A percentile compares a stretch with the other conserved stretches of the same genome.
Conservation (phyloP, 1,140 invertebrate genomes). For the Platyscapa corneri region DNA sequence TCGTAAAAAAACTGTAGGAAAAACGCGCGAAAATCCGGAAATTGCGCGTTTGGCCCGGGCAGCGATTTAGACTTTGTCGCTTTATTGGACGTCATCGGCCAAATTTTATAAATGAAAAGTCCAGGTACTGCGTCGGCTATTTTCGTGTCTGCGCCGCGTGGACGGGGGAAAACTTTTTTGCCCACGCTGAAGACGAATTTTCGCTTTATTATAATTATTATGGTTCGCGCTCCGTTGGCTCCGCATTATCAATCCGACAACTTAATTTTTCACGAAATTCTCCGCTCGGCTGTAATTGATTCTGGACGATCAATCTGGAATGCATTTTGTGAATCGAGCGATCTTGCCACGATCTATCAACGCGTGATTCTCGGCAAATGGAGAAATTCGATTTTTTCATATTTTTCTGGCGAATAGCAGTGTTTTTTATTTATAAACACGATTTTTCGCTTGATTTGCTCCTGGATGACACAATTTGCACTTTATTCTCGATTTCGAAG, state of each 20-base stretch:
- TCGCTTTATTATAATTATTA: neutral
- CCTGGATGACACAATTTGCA: too few relatives aligned
- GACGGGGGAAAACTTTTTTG: neutral
- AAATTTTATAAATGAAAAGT: constrained; percentile 54
- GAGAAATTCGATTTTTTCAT: too few relatives aligned
- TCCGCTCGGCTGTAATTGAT: too few relatives aligned
- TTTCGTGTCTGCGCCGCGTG: neutral
- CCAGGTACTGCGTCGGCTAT: neutral
- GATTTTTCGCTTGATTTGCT: too few relatives aligned
- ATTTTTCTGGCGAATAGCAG: too few relatives aligned
- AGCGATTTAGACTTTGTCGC: neutral
- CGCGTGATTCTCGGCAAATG: too few relatives aligned
- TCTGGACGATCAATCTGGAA: too few relatives aligned
- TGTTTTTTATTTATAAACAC: too few relatives aligned
- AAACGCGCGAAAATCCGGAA: neutral
- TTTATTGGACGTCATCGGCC: constrained; percentile 41
- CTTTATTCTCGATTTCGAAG: too few relatives aligned
- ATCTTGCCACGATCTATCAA: too few relatives aligned
- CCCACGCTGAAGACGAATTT: neutral
- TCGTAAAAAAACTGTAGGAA: neutral
- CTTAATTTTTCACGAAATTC: too few relatives aligned
- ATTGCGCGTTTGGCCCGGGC: neutral
- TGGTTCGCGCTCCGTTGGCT: neutral
- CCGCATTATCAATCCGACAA: neutral
- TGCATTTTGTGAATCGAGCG: too few relatives aligned